A percentile compares a stretch with the other conserved stretches of the same genome.
phyloP scores from a whole-genome alignment of 2,888 invertebrate species.

The Scelioninae gen. 1 region DNA sequence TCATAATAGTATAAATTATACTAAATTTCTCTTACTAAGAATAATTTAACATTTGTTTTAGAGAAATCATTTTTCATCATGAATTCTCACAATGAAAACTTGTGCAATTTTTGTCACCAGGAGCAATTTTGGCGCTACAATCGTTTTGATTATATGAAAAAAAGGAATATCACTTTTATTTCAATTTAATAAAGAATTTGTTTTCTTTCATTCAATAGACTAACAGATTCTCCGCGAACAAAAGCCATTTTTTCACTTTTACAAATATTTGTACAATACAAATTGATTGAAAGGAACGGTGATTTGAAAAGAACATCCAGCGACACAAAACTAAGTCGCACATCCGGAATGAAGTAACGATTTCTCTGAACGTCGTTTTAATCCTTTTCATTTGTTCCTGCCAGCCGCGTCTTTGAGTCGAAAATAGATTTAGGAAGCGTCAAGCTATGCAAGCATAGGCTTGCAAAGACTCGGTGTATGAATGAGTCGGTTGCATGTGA shows the following conservation, averaged over 20 bases:
- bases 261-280: background rate
- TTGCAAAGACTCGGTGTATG: conserved; percentile 82
- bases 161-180: no score
- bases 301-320: conserved; percentile 5
- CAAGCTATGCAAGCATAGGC: conserved; percentile 77
- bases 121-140: no score
- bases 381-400: conserved; percentile 49
- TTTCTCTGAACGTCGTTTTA: conserved; percentile 41
- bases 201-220: no score
- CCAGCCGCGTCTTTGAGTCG: conserved; percentile 74
- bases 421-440: conserved; percentile 81
- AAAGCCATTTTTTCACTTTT: no score
- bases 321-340: conserved; percentile 37
- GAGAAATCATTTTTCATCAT: no score
- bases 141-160: no score
- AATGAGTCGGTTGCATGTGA: conserved; percentile 80
- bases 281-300: conserved; percentile 76
- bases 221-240: background rate
- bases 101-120: no score
- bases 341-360: conserved; percentile 56
- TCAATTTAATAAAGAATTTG: no score
- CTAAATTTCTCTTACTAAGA: no score
- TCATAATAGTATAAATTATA: no score
- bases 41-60: no score
- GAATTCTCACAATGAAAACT: no score